These are phyloP conservation scores for Cathartes aura DNA, from an alignment of 2,113 vertebrate species.

Conservation along the genomic window DNA sequence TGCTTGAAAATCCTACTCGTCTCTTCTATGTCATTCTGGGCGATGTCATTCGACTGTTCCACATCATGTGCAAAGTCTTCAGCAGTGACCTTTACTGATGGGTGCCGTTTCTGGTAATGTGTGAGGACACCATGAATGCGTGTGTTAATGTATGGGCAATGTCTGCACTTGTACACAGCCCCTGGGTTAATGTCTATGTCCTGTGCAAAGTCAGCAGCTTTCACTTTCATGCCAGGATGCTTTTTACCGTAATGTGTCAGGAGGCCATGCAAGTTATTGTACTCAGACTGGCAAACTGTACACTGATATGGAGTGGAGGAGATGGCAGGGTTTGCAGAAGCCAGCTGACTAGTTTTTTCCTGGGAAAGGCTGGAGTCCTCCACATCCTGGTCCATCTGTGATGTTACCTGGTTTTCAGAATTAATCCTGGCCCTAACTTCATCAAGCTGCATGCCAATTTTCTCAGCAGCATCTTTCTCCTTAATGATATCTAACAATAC, in stretches of 20 bases:
- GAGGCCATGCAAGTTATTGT: slow-evolving; percentile 93
- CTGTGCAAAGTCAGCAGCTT: slow-evolving; percentile 95
- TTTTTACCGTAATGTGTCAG: slow-evolving; percentile 96
- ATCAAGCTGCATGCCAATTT: slow-evolving; percentile 33
- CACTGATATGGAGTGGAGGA: slow-evolving; percentile 91
- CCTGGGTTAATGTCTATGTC: slow-evolving; percentile 92
- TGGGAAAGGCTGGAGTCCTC: slow-evolving; percentile 74
- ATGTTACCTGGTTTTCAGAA: slow-evolving; percentile 68
- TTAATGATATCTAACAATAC: slow-evolving; percentile 92
- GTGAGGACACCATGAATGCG: slow-evolving; percentile 94
- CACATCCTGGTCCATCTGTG: slow-evolving; percentile 56
- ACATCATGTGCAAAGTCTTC: slow-evolving; percentile 94
- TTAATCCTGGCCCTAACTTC: slow-evolving; percentile 31
- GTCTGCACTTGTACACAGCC: slow-evolving; percentile 93
- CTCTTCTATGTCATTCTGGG: slow-evolving; percentile 85
- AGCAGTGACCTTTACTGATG: slow-evolving; percentile 90
- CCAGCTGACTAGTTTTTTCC: slow-evolving; percentile 79
- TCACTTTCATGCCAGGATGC: slow-evolving; percentile 95
- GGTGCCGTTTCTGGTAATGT: slow-evolving; percentile 95
- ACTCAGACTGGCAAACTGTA: slow-evolving; percentile 93
- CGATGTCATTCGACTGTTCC: slow-evolving; percentile 79
- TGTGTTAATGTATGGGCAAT: slow-evolving; percentile 94
- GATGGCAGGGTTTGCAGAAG: slow-evolving; percentile 83
- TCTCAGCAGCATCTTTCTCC: slow-evolving; percentile 79
- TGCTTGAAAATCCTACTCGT: slow-evolving; percentile 92